Percentiles rank a stretch among this genome's conserved stretches.
These are phyloP conservation scores for Malthinus flaveolus DNA, from an alignment of 2,888 invertebrate species.

Conservation along the genomic window DNA sequence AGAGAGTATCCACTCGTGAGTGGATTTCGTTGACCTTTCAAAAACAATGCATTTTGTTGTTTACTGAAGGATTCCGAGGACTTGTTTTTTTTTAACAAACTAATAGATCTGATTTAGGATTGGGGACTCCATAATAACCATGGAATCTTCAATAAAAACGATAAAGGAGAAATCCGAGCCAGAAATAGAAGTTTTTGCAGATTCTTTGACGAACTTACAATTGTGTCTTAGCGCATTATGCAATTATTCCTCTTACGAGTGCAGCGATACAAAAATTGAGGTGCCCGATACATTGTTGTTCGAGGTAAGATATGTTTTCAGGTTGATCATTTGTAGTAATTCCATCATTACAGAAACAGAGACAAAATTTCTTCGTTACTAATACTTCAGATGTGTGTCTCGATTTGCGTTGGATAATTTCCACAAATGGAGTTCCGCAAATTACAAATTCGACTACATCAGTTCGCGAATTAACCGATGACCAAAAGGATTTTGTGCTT, in stretches of 20 bases:
- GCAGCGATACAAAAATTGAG: slow-evolving; percentile 52
- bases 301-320: slow-evolving; percentile 46
- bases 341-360: slow-evolving; percentile 37
- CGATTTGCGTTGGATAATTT: slow-evolving; percentile 38
- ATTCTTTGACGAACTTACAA: slow-evolving; percentile 49
- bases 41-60: too few species aligned
- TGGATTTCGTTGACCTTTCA: too few species aligned
- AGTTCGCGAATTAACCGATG: not conserved
- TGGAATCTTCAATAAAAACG: slow-evolving; percentile 34
- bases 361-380: slow-evolving; percentile 36
- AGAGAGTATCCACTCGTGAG: too few species aligned
- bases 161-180: slow-evolving; percentile 48
- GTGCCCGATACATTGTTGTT: slow-evolving; percentile 63
- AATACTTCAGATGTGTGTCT: slow-evolving; percentile 44
- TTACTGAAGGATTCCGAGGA: too few species aligned
- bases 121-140: not conserved
- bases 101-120: too few species aligned
- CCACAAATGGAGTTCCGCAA: slow-evolving; percentile 29
- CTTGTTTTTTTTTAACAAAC: too few species aligned
- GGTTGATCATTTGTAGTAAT: not conserved
- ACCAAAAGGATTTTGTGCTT: too few species aligned
- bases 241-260: slow-evolving; percentile 59
- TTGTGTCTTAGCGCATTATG: slow-evolving; percentile 58
- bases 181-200: slow-evolving; percentile 38
- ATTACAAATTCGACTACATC: slow-evolving; percentile 16